Evolutionary conservation across 2,113 vertebrate genomes (phyloP), one percentile per base, ranked within the genome.

Genomic region (Pteronura brasiliensis): DNA sequence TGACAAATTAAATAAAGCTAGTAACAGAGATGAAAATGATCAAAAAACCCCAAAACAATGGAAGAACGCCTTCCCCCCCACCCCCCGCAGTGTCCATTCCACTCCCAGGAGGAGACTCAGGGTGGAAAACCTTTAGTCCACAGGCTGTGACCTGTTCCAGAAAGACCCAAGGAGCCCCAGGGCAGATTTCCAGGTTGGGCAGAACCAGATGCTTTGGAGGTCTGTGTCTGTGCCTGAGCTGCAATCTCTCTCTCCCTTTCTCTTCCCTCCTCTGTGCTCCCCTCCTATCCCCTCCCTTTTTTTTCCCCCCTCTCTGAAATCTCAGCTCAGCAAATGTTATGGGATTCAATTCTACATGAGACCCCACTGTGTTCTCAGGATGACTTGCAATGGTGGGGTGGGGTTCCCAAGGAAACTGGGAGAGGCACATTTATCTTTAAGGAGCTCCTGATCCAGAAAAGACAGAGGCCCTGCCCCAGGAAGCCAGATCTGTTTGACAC

Each of bases 1-100:
- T 92, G 95, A 94, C 88, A 95, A 95, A 98, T 97, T 98, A 97
- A 97, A 95, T 97, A 97, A 97, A 93, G 82, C 94, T 77, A 59
- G 57, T 80, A 96, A 98, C 80, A 93, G 88, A 97, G 90, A 97
- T 79, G 74, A 90, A 94, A 97, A 96, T 95, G 82, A 76, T 95
- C 80, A 97, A 96, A 55, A 55, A 55, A 97, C 92, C 36, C 18
- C 47, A 90, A 87, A 76, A 91, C 34, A 96, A 63, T 88, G 80
- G 80, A 17, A 76, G 21, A 67, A 11, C 12, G 52, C 69, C 42
- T 14, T 65, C 59, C n/a, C 59, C n/a, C 17, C 4, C 0, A 4
- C 18, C 23, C 27, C 71, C 47, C 20, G 25, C 57, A 74, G 42
- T n/a, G 63, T 44, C 59, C 25, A 10, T 36, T 88, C 36, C 36